Conservation (phyloP, 2,888 invertebrate species). For the Coenonympha arcania region DNA sequence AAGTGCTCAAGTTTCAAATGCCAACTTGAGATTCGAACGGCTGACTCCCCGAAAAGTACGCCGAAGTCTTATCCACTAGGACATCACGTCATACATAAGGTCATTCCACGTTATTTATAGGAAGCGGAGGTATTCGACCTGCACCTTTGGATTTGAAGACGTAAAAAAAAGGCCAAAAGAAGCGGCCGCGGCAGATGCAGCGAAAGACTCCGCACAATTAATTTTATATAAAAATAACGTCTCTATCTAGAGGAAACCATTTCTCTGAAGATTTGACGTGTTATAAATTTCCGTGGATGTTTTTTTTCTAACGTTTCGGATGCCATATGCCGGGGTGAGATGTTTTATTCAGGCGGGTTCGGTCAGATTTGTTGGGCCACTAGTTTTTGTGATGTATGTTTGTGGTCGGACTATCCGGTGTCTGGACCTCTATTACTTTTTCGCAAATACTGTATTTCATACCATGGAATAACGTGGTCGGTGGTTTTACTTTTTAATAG, state of each 20-base stretch:
- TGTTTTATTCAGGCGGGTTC: slow-evolving; percentile 40
- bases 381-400: slow-evolving; percentile 22
- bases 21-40: no score
- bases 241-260: slow-evolving; percentile 71
- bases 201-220: slow-evolving; percentile 58
- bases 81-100: no score
- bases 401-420: slow-evolving; percentile 6
- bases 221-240: slow-evolving; percentile 65
- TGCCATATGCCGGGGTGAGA: slow-evolving; percentile 44
- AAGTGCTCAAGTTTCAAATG: no score
- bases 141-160: slow-evolving; percentile 23
- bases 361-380: slow-evolving; percentile 28
- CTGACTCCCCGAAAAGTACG: no score
- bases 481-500: no score
- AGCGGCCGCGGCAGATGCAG: slow-evolving; percentile 69
- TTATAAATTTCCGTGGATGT: slow-evolving; percentile 66
- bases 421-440: background rate
- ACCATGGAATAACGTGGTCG: background rate
- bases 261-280: slow-evolving; percentile 68
- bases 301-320: slow-evolving; percentile 46
- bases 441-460: background rate
- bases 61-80: no score
- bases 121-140: slow-evolving; percentile 16
- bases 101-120: slow-evolving; percentile 19
- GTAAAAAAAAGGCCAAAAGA: slow-evolving; percentile 38